Percentiles rank a stretch among this genome's conserved stretches.
phyloP scores from a whole-genome alignment of 2,797 vertebrate genomes.

The Ciconia nigra region DNA sequence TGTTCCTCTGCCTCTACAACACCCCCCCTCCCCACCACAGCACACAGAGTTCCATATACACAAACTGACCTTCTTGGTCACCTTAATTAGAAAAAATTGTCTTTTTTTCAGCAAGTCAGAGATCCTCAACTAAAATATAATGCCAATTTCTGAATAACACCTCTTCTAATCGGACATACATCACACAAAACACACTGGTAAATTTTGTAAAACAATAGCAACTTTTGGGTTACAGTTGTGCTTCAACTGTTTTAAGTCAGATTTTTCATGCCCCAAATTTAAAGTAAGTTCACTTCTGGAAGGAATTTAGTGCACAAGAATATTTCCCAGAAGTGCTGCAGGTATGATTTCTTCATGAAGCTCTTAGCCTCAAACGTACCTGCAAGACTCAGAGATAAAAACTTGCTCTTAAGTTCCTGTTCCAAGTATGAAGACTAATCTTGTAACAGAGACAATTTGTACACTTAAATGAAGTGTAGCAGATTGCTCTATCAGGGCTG shows the following conservation, averaged over 20 bases:
- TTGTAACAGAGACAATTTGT: background rate
- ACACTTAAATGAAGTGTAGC: background rate
- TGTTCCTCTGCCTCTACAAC: background rate
- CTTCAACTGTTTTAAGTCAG: background rate
- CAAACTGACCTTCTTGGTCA: background rate
- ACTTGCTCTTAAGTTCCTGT: background rate
- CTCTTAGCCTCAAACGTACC: constrained; percentile 15
- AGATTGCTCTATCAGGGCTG: background rate
- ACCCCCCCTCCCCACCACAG: background rate
- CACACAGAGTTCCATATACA: accelerated
- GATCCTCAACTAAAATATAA: background rate
- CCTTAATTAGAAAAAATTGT: background rate
- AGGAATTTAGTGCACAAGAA: background rate
- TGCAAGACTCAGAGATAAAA: constrained; percentile 13
- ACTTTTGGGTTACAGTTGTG: background rate
- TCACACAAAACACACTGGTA: background rate
- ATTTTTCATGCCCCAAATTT: background rate
- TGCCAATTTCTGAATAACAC: background rate
- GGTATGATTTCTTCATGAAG: background rate
- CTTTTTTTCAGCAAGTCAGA: background rate
- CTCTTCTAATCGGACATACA: background rate
- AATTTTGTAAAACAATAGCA: background rate
- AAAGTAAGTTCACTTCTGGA: constrained; percentile 15
- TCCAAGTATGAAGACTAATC: background rate
- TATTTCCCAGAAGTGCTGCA: constrained; percentile 10